Conservation (phyloP, 2,113 vertebrate genomes). For the Sminthopsis crassicaudata region DNA sequence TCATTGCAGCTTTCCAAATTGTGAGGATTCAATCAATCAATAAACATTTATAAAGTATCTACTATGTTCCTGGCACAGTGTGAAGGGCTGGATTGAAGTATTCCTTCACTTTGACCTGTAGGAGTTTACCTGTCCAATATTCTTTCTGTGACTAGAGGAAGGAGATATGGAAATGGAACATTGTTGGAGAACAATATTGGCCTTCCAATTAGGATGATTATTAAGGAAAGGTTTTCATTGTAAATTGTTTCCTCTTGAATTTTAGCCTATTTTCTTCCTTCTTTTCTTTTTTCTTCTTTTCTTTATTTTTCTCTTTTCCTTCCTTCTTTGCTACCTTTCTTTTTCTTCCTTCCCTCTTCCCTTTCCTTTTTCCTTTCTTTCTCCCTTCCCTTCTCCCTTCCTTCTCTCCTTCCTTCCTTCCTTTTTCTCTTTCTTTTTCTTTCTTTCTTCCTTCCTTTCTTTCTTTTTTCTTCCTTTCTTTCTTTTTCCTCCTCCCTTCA, state of each 20-base stretch:
- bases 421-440: no score
- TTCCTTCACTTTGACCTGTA: background rate
- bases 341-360: no score
- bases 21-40: background rate
- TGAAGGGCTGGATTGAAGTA: background rate
- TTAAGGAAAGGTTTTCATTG: background rate
- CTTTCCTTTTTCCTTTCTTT: no score
- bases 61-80: background rate
- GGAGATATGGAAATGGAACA: background rate
- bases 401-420: no score
- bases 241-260: background rate
- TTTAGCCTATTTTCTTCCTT: background rate
- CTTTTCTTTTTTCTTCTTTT: background rate
- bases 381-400: no score
- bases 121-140: background rate
- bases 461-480: no score
- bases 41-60: background rate
- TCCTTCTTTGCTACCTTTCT: background rate
- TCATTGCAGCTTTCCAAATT: background rate
- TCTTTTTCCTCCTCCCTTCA: no score
- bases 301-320: background rate
- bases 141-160: background rate
- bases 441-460: no score
- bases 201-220: background rate
- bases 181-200: background rate